phyloP scores from a whole-genome alignment of 2,888 invertebrate genomes.

The Prostheceraeus crozeri region DNA sequence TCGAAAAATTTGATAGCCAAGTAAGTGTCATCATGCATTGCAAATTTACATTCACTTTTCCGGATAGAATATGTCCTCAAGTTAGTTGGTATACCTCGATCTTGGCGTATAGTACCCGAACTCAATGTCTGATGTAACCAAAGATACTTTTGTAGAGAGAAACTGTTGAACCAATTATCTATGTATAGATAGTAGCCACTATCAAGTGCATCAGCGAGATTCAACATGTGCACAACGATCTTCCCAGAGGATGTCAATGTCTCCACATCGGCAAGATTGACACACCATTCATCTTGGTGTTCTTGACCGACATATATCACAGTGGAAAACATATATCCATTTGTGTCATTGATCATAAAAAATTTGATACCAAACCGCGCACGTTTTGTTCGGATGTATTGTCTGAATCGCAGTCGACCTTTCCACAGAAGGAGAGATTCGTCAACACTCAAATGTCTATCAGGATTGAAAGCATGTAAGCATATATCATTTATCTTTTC shows the following conservation, averaged over 20 bases:
- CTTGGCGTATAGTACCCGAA: conserved; percentile 3
- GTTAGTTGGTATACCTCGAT: conserved; percentile 2
- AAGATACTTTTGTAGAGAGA: background rate
- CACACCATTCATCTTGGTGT: background rate
- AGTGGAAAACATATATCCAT: background rate
- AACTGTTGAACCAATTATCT: conserved; percentile 25
- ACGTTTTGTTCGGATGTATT: too few relatives aligned
- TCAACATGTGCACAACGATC: background rate
- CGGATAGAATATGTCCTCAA: background rate
- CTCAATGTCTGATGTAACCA: background rate
- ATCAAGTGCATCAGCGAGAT: too few relatives aligned
- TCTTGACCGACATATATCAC: conserved; percentile 8
- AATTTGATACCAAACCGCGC: background rate
- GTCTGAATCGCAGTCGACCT: too few relatives aligned
- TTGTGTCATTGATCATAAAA: conserved; percentile 4
- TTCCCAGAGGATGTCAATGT: background rate
- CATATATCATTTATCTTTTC: too few relatives aligned
- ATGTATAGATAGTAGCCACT: conserved; percentile 20
- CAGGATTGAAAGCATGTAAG: too few relatives aligned
- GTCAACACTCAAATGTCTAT: too few relatives aligned
- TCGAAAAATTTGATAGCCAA: conserved; percentile 18
- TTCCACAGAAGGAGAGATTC: too few relatives aligned
- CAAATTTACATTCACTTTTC: conserved; percentile 17
- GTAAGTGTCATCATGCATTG: conserved; percentile 14
- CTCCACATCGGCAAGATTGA: background rate